These are phyloP conservation scores for Neosalanx taihuensis DNA, from an alignment of 2,797 vertebrate species.

Conservation along the genomic window DNA sequence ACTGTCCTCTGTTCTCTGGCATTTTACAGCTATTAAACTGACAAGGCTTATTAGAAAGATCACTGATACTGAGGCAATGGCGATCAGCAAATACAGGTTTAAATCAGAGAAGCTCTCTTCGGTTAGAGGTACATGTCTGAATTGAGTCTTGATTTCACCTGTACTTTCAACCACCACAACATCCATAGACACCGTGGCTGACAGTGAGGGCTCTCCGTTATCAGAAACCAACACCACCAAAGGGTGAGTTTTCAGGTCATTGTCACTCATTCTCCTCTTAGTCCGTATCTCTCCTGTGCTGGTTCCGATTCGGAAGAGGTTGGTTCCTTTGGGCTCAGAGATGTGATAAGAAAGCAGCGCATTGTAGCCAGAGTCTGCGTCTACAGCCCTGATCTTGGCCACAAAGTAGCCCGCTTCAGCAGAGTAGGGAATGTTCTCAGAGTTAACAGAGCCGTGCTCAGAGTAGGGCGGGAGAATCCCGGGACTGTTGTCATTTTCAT, in stretches of 20 bases:
- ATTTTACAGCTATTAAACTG: slow-evolving; percentile 78
- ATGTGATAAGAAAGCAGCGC: slow-evolving; percentile 83
- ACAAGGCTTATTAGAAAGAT: slow-evolving; percentile 83
- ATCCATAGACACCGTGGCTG: slow-evolving; percentile 78
- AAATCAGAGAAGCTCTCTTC: slow-evolving; percentile 70
- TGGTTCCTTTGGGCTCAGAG: slow-evolving; percentile 75
- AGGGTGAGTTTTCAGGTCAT: slow-evolving; percentile 73
- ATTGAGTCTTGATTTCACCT: slow-evolving; percentile 75
- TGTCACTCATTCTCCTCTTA: slow-evolving; percentile 81
- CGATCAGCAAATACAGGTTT: slow-evolving; percentile 84
- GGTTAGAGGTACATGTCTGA: slow-evolving; percentile 68
- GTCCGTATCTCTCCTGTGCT: slow-evolving; percentile 85
- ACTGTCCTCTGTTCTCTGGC: slow-evolving; percentile 66
- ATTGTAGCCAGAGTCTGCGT: slow-evolving; percentile 84
- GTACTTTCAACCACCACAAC: slow-evolving; percentile 79
- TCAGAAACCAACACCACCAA: slow-evolving; percentile 80
- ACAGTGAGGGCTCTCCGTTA: slow-evolving; percentile 80
- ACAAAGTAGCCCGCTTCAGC: slow-evolving; percentile 82
- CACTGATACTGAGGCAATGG: slow-evolving; percentile 78
- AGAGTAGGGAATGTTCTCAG: slow-evolving; percentile 80
- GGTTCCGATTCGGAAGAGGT: slow-evolving; percentile 79
- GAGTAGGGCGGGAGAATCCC: slow-evolving; percentile 77
- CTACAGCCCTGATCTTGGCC: slow-evolving; percentile 86
- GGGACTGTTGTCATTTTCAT: slow-evolving; percentile 83
- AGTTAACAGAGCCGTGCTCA: slow-evolving; percentile 69